phyloP scores from a whole-genome alignment of 2,888 invertebrate genomes.

The Desoria tigrina region DNA sequence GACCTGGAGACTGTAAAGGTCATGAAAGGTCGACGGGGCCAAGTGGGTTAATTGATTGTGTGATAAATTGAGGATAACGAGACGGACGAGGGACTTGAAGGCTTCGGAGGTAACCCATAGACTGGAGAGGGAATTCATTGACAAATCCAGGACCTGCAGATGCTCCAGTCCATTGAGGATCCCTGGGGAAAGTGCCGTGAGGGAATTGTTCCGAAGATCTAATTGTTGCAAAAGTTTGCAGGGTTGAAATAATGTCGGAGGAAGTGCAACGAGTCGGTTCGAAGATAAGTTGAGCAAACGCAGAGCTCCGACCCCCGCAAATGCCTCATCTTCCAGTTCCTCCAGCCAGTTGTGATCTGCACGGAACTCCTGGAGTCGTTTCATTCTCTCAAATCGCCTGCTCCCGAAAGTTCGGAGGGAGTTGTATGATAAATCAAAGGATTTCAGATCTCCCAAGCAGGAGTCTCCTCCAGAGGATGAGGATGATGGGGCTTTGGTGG shows the following conservation, averaged over 20 bases:
- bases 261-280: conserved; percentile 74
- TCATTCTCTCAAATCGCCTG: conserved; percentile 70
- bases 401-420: conserved; percentile 71
- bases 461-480: conserved; percentile 16
- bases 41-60: conserved; percentile 72
- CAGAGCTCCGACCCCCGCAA: conserved; percentile 69
- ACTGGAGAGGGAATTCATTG: conserved; percentile 73
- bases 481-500: conserved; percentile 12
- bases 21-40: conserved; percentile 71
- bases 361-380: conserved; percentile 69
- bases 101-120: conserved; percentile 76
- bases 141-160: conserved; percentile 69
- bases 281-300: conserved; percentile 75
- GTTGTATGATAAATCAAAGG: conserved; percentile 72
- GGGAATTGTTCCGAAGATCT: conserved; percentile 74
- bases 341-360: conserved; percentile 76
- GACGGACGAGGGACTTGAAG: conserved; percentile 71
- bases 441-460: conserved; percentile 55
- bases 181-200: conserved; percentile 73
- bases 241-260: conserved; percentile 74
- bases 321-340: conserved; percentile 71
- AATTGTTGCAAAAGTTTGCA: conserved; percentile 72
- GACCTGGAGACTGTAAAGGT: conserved; percentile 70
- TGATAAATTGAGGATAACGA: conserved; percentile 74
- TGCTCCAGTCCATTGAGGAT: conserved; percentile 72